Evolutionary conservation across 2,888 invertebrate genomes (phyloP), one percentile per base, ranked within the genome.

Genomic region (Danaus chrysippus): DNA sequence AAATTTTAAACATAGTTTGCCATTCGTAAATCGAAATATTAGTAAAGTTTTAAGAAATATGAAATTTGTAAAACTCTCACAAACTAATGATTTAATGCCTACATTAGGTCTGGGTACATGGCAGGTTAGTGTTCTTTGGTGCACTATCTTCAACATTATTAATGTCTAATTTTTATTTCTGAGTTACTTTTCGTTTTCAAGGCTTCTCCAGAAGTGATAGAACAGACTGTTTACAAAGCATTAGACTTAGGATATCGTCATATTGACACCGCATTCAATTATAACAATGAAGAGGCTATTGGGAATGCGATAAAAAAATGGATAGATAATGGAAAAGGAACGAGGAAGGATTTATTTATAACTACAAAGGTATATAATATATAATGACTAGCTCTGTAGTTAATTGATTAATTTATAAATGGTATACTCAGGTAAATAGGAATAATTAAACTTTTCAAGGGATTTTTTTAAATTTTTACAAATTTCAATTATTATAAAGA

Each of bases 201-300:
- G 93, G 93, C 94, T 42, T 91, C 93, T 68, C 82, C 93, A 6
- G 92, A 93, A 67, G 93, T 94, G 70, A 92, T 95, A 43, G 93
- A 94, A 78, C 78, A 83, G 11, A 93, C 93, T 10, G 92, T 96
- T 0, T 87, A 91, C 58, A 87, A 87, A 60, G 95, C 96, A 34
- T 81, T 96, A 65, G 92, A 94, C 56, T 82, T 87, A 68, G 96
- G 96, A 41, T 96, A 96, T 75, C 92, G 94, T 68, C 95, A 95
- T 70, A 94, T 94, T 69, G 96, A 96, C 77, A 96, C 96, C 11
- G 96, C 96, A 41, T 94, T 94, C 76, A 94, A 94, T 84, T 96
- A 96, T 75, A 93, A 94, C 68, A 96, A 95, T 72, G 96, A 96
- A 82, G 94, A 94, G 68, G 92, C 93, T 1, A 94, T 96, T 68